phyloP scores from a whole-genome alignment of 2,888 invertebrate genomes.

The Ophion costatus region DNA sequence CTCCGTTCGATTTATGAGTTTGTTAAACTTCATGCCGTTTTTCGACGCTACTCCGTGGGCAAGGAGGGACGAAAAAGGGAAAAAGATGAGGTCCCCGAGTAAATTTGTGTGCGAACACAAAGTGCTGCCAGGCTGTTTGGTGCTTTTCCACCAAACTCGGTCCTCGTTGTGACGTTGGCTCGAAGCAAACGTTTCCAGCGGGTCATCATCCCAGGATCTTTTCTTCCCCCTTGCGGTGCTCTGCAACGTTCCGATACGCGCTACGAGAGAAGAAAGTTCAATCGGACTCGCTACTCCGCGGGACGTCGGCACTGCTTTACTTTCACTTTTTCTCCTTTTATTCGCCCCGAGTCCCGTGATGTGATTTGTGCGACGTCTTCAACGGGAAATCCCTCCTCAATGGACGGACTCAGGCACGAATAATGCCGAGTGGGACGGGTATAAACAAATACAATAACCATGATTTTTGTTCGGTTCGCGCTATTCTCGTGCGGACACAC shows the following conservation, averaged over 20 bases:
- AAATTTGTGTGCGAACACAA: conserved; percentile 18
- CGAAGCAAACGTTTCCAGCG: background rate
- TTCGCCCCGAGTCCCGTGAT: background rate
- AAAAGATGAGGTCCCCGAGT: conserved; percentile 30
- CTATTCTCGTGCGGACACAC: background rate
- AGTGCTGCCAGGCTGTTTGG: conserved; percentile 12
- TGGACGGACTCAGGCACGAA: background rate
- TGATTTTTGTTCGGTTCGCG: background rate
- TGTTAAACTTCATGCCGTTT: conserved; percentile 4
- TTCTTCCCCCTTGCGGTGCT: background rate
- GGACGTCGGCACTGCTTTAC: conserved; percentile 25
- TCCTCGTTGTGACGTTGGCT: conserved; percentile 1
- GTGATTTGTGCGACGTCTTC: conserved; percentile 21
- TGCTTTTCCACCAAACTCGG: conserved; percentile 7
- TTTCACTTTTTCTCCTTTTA: conserved; percentile 27
- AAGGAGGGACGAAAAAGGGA: background rate
- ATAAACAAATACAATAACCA: conserved; percentile 25
- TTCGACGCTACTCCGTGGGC: background rate
- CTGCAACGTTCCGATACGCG: background rate
- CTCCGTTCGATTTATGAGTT: conserved; percentile 6
- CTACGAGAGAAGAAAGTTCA: conserved; percentile 10
- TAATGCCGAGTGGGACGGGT: conserved; percentile 5
- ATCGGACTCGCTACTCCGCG: conserved; percentile 23
- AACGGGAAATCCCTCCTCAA: conserved; percentile 5
- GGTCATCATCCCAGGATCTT: background rate